These are phyloP conservation scores for Latheticus oryzae DNA, from an alignment of 2,888 invertebrate genomes.

Conservation along the genomic window DNA sequence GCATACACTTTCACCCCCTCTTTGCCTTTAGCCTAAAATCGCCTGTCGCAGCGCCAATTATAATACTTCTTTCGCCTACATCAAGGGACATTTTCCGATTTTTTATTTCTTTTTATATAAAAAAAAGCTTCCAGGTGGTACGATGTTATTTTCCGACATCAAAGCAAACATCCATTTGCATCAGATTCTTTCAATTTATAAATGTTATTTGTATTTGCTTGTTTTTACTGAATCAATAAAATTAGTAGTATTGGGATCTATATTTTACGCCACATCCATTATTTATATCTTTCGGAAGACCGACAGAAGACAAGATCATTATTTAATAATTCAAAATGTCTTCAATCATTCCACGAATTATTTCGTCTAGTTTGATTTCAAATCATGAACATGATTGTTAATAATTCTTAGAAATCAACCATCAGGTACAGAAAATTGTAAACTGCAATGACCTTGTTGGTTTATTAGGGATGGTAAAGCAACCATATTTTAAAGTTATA, in stretches of 20 bases:
- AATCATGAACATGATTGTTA: conserved; percentile 25
- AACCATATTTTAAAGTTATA: conserved; percentile 30
- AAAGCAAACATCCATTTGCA: too few species aligned
- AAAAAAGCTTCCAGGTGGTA: conserved; percentile 31
- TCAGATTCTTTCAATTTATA: too few species aligned
- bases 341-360: conserved; percentile 29
- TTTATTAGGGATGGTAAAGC: conserved; percentile 25
- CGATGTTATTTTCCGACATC: too few species aligned
- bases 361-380: conserved; percentile 32
- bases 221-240: too few species aligned
- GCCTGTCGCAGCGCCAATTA: conserved; percentile 54
- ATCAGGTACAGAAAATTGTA: background rate
- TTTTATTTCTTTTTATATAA: conserved; percentile 4
- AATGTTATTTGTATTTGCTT: too few species aligned
- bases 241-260: conserved; percentile 30
- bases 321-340: conserved; percentile 47
- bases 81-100: too few species aligned
- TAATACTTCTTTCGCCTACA: conserved; percentile 26
- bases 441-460: conserved; percentile 20
- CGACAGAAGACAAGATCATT: conserved; percentile 23
- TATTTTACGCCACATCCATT: conserved; percentile 39
- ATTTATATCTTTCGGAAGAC: conserved; percentile 40
- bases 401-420: conserved; percentile 8
- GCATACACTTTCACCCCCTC: conserved; percentile 27
- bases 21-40: conserved; percentile 46